Evolutionary conservation across 2,888 invertebrate species (phyloP).

Genomic region (Chorisops tibialis): DNA sequence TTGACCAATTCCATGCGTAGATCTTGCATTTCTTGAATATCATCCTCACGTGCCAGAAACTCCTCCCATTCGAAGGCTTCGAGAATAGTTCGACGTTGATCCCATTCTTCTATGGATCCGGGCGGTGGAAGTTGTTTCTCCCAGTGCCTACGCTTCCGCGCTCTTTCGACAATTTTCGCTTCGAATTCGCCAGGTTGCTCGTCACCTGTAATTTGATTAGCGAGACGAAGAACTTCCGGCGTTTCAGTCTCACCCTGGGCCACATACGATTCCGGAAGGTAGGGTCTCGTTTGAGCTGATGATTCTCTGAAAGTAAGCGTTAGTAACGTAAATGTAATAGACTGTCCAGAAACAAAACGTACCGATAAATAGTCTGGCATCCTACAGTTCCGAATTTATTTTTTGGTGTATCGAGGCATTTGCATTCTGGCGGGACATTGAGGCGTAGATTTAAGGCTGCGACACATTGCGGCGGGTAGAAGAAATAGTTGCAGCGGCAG

Average conservation of each 20-base stretch:
- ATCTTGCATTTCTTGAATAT: slow-evolving; percentile 69
- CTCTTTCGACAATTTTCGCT: slow-evolving; percentile 62
- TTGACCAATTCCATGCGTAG: slow-evolving; percentile 58
- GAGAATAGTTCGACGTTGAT: slow-evolving; percentile 62
- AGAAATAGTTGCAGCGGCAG: slow-evolving; percentile 41
- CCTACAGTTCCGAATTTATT: slow-evolving; percentile 23
- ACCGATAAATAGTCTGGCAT: slow-evolving; percentile 30
- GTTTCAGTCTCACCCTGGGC: slow-evolving; percentile 37
- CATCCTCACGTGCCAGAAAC: slow-evolving; percentile 79
- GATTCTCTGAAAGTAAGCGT: slow-evolving; percentile 42
- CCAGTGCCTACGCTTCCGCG: slow-evolving; percentile 65
- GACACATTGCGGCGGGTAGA: slow-evolving; percentile 9
- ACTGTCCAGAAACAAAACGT: not conserved
- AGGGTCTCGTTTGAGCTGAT: slow-evolving; percentile 48
- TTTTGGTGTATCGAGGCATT: not conserved
- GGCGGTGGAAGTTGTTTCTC: slow-evolving; percentile 59
- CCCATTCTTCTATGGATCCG: slow-evolving; percentile 56
- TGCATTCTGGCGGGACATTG: not conserved
- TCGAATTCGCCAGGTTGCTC: slow-evolving; percentile 47
- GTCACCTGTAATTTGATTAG: slow-evolving; percentile 41
- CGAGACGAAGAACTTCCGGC: slow-evolving; percentile 44
- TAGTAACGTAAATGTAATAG: not conserved
- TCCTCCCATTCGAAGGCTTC: slow-evolving; percentile 78
- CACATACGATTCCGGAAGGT: slow-evolving; percentile 42
- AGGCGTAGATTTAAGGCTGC: slow-evolving; percentile 1